These are phyloP conservation scores for Leptopilina syphax DNA, from an alignment of 2,888 invertebrate genomes.

Conservation along the genomic window DNA sequence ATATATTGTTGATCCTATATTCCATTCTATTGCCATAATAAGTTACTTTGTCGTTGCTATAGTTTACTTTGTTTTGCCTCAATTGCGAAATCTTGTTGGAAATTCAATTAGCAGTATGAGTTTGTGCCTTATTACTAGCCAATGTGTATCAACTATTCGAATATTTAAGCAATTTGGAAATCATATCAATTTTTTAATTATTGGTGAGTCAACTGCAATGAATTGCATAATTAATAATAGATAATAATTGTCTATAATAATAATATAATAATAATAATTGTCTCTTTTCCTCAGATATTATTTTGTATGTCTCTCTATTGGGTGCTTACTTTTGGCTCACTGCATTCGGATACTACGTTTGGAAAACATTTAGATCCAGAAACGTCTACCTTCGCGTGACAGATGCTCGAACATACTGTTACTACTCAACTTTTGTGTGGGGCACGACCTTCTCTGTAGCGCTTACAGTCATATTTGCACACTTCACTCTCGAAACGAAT, in stretches of 20 bases:
- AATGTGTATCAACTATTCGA: conserved; percentile 87
- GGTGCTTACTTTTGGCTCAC: conserved; percentile 93
- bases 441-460: conserved; percentile 85
- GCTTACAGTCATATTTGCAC: conserved; percentile 87
- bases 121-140: conserved; percentile 86
- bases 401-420: conserved; percentile 91
- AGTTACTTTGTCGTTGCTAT: conserved; percentile 86
- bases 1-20: conserved; percentile 87
- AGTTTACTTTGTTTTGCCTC: conserved; percentile 90
- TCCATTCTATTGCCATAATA: conserved; percentile 85
- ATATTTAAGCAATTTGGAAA: conserved; percentile 89
- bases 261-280: too few species aligned
- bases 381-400: conserved; percentile 91
- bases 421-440: conserved; percentile 91
- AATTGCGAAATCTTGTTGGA: conserved; percentile 88
- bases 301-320: conserved; percentile 86
- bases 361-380: conserved; percentile 91
- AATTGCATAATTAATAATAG: too few species aligned
- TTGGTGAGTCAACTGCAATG: conserved; percentile 79
- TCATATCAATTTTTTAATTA: conserved; percentile 88
- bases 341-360: conserved; percentile 91
- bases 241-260: too few species aligned
- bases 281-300: conserved; percentile 81
- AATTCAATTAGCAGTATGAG: conserved; percentile 91
- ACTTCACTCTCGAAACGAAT: conserved; percentile 86